Evolutionary conservation across 64 coral and sea anemone species (phyloP), one percentile per base, ranked within the genome.

Genomic region (Orbicella faveolata): DNA sequence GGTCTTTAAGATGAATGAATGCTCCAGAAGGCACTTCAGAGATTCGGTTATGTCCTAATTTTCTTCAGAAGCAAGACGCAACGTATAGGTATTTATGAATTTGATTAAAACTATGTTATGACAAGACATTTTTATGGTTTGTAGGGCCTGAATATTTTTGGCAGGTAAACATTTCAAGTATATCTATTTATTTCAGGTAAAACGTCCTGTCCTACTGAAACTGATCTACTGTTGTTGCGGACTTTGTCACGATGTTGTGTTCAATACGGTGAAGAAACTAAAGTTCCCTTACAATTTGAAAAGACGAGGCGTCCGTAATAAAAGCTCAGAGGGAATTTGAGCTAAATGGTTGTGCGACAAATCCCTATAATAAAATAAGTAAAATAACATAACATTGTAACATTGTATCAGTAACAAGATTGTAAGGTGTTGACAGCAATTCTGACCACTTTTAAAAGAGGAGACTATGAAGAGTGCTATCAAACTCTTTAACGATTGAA

Each of bases 41-140:
- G 62, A 84, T 84, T 6, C 52, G 65, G 62, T 84, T 84, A 41
- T 84, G 9, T 19, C 81, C 35, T 13, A 84, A 69, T 48, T 68
- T 84, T 39, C 81, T 84, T 64, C 23, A 44, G 17, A 8, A 26
- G 33, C 21, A 70, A 70, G 0, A 70, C 64, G 21, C 10, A 6
- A 70, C 1, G 11, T 0, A 26, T 25, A 26, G 33, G 9, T 10
- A 25, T 70, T 70, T 10, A 25, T 25, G 23, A 21, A 21, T 18
- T 67, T 21, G 23, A 23, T 67, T 67, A 18, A 67, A 67, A 67
- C 18, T 21, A 0, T 21, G 20, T 20, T 67, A 20, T 6, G 2
- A 5, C 4, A 48, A 48, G 7, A 2, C 44, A 23, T 67, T n/a
- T 67, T 7, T 67, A 21, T 6, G 64, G 64, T 67, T 23, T 67